These are phyloP conservation scores for Dioctria rufipes DNA, from an alignment of 2,888 invertebrate species.

Conservation along the genomic window DNA sequence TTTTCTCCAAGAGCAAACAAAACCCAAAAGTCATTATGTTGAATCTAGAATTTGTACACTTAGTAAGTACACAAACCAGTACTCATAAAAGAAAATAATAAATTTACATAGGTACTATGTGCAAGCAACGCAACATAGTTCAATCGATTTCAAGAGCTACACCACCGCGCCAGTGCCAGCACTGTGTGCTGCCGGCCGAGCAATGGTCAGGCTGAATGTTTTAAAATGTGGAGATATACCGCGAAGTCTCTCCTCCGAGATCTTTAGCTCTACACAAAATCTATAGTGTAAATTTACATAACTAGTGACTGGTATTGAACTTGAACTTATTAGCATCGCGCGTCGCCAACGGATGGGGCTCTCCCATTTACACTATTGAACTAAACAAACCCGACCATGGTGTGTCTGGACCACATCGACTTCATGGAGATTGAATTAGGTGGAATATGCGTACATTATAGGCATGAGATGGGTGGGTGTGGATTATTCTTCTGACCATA, in stretches of 20 bases:
- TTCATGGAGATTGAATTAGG: neutral
- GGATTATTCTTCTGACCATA: neutral
- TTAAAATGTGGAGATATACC: neutral
- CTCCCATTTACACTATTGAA: neutral
- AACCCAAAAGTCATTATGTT: no score
- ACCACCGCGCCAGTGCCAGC: neutral
- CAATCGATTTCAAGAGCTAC: no score
- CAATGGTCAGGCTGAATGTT: neutral
- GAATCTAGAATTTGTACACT: no score
- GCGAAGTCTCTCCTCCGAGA: neutral
- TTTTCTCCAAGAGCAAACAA: no score
- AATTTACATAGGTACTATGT: no score
- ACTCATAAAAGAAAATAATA: no score
- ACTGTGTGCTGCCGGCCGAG: neutral
- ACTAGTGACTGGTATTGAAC: slow-evolving; percentile 17
- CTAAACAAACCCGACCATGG: slow-evolving; percentile 3
- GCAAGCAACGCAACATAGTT: no score
- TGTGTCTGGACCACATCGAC: slow-evolving; percentile 5
- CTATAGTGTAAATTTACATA: slow-evolving; percentile 12
- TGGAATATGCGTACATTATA: neutral
- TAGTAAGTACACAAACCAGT: no score
- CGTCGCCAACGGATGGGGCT: neutral
- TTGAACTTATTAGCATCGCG: slow-evolving; percentile 10
- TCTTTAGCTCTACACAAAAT: no score
- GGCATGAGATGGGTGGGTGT: neutral